A percentile compares a stretch with the other conserved stretches of the same genome.
phyloP scores from a whole-genome alignment of 2,113 vertebrate genomes.

The Petaurus breviceps region DNA sequence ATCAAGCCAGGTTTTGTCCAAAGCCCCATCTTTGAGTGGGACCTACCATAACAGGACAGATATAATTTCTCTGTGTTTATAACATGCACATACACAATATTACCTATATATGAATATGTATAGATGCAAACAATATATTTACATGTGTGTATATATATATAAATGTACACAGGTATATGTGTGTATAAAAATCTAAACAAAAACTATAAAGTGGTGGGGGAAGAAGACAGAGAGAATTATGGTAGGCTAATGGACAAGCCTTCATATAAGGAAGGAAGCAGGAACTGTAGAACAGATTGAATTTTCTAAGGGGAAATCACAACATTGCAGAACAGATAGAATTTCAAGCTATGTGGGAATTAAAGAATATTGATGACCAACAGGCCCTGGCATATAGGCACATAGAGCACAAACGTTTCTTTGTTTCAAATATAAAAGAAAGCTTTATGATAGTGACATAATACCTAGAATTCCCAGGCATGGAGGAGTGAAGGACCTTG shows the following conservation, averaged over 20 bases:
- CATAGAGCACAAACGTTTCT: not conserved
- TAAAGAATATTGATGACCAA: not conserved
- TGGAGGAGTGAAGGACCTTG: too few relatives aligned
- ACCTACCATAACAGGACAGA: not conserved
- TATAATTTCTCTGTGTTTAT: not conserved
- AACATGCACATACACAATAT: not conserved
- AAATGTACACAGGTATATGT: not conserved
- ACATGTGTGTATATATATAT: fast-evolving
- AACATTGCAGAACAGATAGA: not conserved
- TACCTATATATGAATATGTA: not conserved
- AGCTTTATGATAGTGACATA: not conserved
- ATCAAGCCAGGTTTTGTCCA: not conserved
- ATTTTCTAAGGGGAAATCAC: not conserved
- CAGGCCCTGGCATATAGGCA: not conserved
- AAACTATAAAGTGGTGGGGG: not conserved
- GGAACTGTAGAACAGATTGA: not conserved
- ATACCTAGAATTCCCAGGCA: not conserved
- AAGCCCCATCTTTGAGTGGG: not conserved
- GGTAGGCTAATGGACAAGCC: fast-evolving
- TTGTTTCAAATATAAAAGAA: not conserved
- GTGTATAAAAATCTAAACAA: not conserved
- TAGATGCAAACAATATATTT: too few relatives aligned
- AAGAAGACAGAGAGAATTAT: not conserved
- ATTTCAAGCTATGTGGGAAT: not conserved
- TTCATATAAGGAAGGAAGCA: not conserved